Evolutionary conservation across 1,140 invertebrate genomes (phyloP).

Genomic region (Zaprionus camerounensis): DNA sequence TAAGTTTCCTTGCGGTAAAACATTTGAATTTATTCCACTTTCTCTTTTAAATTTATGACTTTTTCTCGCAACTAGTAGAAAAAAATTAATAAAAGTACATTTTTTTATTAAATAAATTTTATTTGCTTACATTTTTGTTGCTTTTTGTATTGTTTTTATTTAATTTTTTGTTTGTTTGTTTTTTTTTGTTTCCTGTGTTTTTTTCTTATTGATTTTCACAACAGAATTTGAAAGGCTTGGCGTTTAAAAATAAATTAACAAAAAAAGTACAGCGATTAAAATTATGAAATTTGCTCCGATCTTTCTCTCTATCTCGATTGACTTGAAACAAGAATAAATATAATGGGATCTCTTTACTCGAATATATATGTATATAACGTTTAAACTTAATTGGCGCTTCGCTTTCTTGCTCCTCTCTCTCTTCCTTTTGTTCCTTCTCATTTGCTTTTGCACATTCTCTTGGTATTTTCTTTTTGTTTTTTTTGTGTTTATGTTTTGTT

Average conservation of each 20-base stretch:
- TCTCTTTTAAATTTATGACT: constrained; percentile 70
- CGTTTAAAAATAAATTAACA: constrained; percentile 79
- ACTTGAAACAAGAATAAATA: constrained; percentile 45
- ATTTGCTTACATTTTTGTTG: constrained; percentile 36
- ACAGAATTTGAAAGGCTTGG: constrained; percentile 64
- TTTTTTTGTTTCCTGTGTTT: constrained; percentile 38
- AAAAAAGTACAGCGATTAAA: constrained; percentile 58
- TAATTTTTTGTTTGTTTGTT: constrained; percentile 41
- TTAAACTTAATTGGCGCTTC: constrained; percentile 69
- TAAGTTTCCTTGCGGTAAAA: constrained; percentile 9
- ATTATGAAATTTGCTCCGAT: constrained; percentile 20
- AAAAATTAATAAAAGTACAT: constrained; percentile 48
- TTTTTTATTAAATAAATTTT: constrained; percentile 37
- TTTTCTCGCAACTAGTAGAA: constrained; percentile 72
- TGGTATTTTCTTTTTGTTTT: constrained; percentile 47
- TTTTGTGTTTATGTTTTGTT: constrained; percentile 29
- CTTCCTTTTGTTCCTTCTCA: constrained; percentile 15
- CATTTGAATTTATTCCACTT: constrained; percentile 57
- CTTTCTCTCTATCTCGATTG: constrained; percentile 23
- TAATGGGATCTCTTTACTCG: constrained; percentile 55
- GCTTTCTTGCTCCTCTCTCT: constrained; percentile 34
- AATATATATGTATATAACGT: constrained; percentile 48
- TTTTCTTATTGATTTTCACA: constrained; percentile 49
- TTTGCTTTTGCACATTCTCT: constrained; percentile 38
- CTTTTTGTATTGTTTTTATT: constrained; percentile 32